Conservation (phyloP, 2,888 invertebrate genomes). For the Vannuccia rotundouncinata region DNA sequence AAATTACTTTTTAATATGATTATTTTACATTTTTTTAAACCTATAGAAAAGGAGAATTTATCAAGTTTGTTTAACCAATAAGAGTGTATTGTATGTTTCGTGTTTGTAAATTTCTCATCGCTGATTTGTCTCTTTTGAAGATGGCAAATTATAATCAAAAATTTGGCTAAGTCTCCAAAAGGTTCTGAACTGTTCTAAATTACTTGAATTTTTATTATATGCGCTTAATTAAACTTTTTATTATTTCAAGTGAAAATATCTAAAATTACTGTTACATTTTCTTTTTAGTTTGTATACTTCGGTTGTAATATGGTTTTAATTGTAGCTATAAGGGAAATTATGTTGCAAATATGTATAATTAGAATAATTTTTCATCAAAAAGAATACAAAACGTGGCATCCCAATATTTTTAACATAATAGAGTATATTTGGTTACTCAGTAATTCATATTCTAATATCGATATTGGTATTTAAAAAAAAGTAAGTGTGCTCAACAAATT, state of each 20-base stretch:
- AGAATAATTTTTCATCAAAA: slow-evolving; percentile 1
- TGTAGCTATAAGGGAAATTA: too few species aligned
- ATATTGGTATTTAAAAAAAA: neutral
- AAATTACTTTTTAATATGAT: too few species aligned
- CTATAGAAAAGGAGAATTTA: too few species aligned
- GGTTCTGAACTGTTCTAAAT: neutral
- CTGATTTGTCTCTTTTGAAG: too few species aligned
- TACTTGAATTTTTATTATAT: neutral
- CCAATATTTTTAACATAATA: neutral
- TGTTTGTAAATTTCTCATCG: too few species aligned
- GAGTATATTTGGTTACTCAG: neutral
- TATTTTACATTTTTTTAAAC: too few species aligned
- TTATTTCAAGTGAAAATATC: neutral
- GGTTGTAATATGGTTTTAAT: neutral
- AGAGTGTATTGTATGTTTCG: too few species aligned
- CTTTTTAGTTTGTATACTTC: neutral
- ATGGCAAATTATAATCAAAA: too few species aligned
- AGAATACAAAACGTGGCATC: neutral
- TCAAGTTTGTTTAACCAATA: too few species aligned
- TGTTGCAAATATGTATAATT: neutral
- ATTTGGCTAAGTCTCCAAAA: slow-evolving; percentile 26
- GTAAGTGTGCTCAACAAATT: neutral
- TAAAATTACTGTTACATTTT: neutral
- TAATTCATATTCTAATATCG: neutral
- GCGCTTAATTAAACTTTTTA: neutral